A percentile compares a stretch with the other conserved stretches of the same genome.
Conservation (phyloP, 2,797 vertebrate genomes). For the Danionella dracula region DNA sequence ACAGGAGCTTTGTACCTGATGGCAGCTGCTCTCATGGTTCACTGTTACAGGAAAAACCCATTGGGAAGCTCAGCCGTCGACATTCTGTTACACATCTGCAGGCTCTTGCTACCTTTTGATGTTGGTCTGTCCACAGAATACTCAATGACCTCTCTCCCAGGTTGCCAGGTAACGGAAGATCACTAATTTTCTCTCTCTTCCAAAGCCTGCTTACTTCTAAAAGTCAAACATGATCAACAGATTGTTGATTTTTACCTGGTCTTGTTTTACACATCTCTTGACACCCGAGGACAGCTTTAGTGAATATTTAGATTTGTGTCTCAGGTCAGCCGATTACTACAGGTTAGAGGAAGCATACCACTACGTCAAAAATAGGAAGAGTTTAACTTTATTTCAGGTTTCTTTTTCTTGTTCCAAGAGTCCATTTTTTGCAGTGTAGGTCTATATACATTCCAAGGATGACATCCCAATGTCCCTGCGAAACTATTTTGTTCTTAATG, state of each 20-base stretch:
- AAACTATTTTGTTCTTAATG: no score
- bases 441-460: no score
- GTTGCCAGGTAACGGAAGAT: constrained; percentile 47
- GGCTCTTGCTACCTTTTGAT: constrained; percentile 25
- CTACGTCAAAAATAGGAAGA: no score
- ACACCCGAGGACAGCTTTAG: constrained; percentile 8
- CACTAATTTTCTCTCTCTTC: constrained; percentile 6
- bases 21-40: constrained; percentile 22
- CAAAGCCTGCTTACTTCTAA: background rate
- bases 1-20: constrained; percentile 14
- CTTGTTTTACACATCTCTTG: background rate
- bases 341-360: constrained; percentile 6
- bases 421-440: no score
- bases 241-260: constrained; percentile 10
- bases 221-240: constrained; percentile 8
- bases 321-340: constrained; percentile 10
- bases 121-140: constrained; percentile 29
- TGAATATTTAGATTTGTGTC: constrained; percentile 3
- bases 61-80: background rate
- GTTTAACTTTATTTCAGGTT: no score
- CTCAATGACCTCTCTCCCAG: constrained; percentile 31
- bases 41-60: constrained; percentile 6
- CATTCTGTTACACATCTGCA: constrained; percentile 28
- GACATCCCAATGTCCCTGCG: no score
- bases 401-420: no score